These are phyloP conservation scores for Seira musarum DNA, from an alignment of 2,888 invertebrate genomes.

Conservation along the genomic window DNA sequence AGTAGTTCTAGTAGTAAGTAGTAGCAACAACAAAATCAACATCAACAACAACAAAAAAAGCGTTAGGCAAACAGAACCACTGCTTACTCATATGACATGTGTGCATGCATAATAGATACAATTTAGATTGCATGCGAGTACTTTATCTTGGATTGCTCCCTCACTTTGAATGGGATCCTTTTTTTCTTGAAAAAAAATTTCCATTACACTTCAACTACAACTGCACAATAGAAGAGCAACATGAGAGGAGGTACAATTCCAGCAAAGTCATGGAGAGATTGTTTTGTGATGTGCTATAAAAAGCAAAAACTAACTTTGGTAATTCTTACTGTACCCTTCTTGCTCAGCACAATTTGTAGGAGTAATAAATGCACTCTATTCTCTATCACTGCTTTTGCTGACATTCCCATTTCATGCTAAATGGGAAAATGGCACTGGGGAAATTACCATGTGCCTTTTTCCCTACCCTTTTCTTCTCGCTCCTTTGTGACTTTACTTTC, in stretches of 20 bases:
- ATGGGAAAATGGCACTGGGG: slow-evolving; percentile 43
- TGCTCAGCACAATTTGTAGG: not conserved
- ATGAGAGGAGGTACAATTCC: too few relatives aligned
- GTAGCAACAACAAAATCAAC: not conserved
- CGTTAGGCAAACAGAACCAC: not conserved
- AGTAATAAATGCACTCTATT: slow-evolving; percentile 24
- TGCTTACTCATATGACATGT: slow-evolving; percentile 19
- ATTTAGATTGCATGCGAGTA: slow-evolving; percentile 28
- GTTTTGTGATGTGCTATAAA: not conserved
- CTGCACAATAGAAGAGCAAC: slow-evolving; percentile 3
- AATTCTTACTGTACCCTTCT: not conserved
- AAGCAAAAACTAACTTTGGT: not conserved
- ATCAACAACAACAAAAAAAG: not conserved
- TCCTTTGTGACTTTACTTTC: slow-evolving; percentile 27
- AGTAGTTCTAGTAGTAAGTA: too few relatives aligned
- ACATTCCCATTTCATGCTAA: slow-evolving; percentile 43
- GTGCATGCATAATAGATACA: slow-evolving; percentile 42
- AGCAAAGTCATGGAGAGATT: too few relatives aligned
- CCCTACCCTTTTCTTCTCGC: not conserved
- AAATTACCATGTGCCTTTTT: slow-evolving; percentile 30
- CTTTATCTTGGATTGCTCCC: too few relatives aligned
- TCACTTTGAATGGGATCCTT: not conserved
- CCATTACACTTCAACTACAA: too few relatives aligned
- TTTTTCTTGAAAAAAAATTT: not conserved
- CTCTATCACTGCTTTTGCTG: slow-evolving; percentile 19